These are phyloP conservation scores for Psilopsiagon aymara DNA, from an alignment of 2,113 vertebrate species.

Conservation along the genomic window DNA sequence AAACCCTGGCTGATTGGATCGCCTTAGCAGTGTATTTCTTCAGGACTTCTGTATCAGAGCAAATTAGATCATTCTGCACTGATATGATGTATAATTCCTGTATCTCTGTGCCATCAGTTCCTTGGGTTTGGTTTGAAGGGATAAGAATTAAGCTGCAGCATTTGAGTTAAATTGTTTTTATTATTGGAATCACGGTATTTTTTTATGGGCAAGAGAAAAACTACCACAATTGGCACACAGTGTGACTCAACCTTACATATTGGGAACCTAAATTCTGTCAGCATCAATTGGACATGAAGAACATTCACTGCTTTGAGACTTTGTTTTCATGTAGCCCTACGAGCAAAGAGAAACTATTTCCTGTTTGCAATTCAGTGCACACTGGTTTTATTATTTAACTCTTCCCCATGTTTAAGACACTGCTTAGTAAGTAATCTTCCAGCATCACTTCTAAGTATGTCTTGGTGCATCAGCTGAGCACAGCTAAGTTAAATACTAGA, in stretches of 20 bases:
- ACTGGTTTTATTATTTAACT: slow-evolving; percentile 62
- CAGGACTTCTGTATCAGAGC: slow-evolving; percentile 54
- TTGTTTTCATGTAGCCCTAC: slow-evolving; percentile 59
- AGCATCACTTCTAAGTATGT: slow-evolving; percentile 46
- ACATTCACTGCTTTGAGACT: slow-evolving; percentile 14
- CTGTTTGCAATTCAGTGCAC: slow-evolving; percentile 28
- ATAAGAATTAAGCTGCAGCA: slow-evolving; percentile 67
- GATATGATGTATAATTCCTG: slow-evolving; percentile 52
- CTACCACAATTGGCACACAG: slow-evolving; percentile 33
- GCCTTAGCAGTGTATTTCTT: slow-evolving; percentile 61
- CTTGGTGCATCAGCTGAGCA: slow-evolving; percentile 43
- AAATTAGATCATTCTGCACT: slow-evolving; percentile 69
- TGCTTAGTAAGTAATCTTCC: slow-evolving; percentile 57
- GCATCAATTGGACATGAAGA: slow-evolving; percentile 58
- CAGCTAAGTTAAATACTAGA: slow-evolving; percentile 17
- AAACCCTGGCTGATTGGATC: slow-evolving; percentile 33
- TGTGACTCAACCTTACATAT: slow-evolving; percentile 62
- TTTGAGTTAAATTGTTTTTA: slow-evolving; percentile 61
- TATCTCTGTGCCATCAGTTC: slow-evolving; percentile 68
- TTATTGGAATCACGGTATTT: slow-evolving; percentile 64
- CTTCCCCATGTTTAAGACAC: slow-evolving; percentile 56
- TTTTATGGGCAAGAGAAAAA: slow-evolving; percentile 58
- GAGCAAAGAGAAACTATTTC: slow-evolving; percentile 57
- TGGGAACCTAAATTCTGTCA: slow-evolving; percentile 62
- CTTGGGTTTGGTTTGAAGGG: slow-evolving; percentile 43